phyloP scores from a whole-genome alignment of 2,888 invertebrate species.

The Agonopterix heracliana region DNA sequence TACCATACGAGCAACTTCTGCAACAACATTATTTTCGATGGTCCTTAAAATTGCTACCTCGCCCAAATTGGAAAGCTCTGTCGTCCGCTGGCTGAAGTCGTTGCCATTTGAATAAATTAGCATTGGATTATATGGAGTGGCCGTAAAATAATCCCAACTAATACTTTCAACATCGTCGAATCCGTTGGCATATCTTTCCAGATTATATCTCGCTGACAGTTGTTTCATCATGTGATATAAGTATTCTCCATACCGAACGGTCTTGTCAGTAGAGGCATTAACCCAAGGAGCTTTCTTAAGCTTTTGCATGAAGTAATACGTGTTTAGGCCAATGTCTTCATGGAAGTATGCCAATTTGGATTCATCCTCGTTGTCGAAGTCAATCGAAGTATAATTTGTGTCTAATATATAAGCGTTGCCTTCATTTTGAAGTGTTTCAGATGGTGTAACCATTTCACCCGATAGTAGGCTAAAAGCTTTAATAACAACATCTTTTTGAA shows the following conservation, averaged over 20 bases:
- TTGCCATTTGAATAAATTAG: slow-evolving; percentile 79
- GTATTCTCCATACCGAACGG: slow-evolving; percentile 76
- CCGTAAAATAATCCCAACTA: slow-evolving; percentile 64
- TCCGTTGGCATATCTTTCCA: slow-evolving; percentile 82
- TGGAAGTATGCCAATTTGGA: slow-evolving; percentile 80
- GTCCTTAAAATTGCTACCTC: slow-evolving; percentile 39
- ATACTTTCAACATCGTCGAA: slow-evolving; percentile 75
- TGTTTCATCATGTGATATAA: slow-evolving; percentile 80
- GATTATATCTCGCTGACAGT: slow-evolving; percentile 80
- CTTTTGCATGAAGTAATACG: slow-evolving; percentile 76
- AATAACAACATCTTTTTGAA: slow-evolving; percentile 76
- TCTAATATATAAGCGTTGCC: slow-evolving; percentile 55
- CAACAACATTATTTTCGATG: slow-evolving; percentile 49
- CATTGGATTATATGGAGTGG: slow-evolving; percentile 76
- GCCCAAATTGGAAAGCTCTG: slow-evolving; percentile 47
- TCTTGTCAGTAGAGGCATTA: slow-evolving; percentile 46
- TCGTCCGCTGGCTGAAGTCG: slow-evolving; percentile 75
- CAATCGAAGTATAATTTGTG: slow-evolving; percentile 56
- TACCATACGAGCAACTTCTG: slow-evolving; percentile 52
- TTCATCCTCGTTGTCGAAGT: slow-evolving; percentile 65
- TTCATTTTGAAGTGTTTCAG: slow-evolving; percentile 42
- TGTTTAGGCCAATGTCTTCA: slow-evolving; percentile 82
- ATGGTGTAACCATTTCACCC: slow-evolving; percentile 36
- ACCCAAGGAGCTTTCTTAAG: slow-evolving; percentile 77
- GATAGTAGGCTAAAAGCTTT: slow-evolving; percentile 49